Evolutionary conservation across 2,797 vertebrate genomes (phyloP), one percentile per base, ranked within the genome.

Genomic region (Cygnus olor): DNA sequence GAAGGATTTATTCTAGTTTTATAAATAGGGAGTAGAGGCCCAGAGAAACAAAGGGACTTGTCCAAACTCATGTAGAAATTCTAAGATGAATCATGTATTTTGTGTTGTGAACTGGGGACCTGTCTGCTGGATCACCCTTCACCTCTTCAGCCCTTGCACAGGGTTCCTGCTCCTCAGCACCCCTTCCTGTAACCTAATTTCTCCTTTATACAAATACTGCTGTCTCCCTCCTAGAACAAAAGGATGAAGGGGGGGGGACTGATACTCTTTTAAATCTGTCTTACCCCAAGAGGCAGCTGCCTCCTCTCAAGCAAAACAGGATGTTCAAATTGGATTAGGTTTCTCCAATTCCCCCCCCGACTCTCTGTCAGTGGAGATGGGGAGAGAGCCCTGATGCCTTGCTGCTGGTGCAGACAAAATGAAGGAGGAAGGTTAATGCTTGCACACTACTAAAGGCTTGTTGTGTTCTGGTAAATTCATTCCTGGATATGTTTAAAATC

Each of bases 41-140:
- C 38, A 81, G 70, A 85, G 47, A 61, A 42, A 42, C 14, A 42
- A 42, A 42, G 32, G 32, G 6, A 14, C 25, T 47, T 68, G 30
- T 34, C 16, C 8, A 32, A 40, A 45, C 38, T 63, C 12, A 28
- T 12, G 24, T 2, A n/a, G 16, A 42, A 42, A 34, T 22, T 71
- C 11, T 34, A 25, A 1, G 1, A 42, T 54, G 24, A n/a, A 47
- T 65, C 22, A 17, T 0, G 0, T 40, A 24, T 19, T 32, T 64
- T 27, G 9, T 25, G 6, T 80, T 45, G 51, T 24, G 14, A 66
- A 45, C n/a, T 18, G 40, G 40, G 40, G 40, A 40, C 40, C 40
- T 40, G 40, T 40, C 40, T 40, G 36, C 42, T 45, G 38, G 32
- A 19, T 42, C 13, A 20, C 2, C 11, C 13, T 51, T 8, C 6